Base-by-base conservation (phyloP, 2,888 invertebrate genomes). In the Drosophila barbarae region DNA sequence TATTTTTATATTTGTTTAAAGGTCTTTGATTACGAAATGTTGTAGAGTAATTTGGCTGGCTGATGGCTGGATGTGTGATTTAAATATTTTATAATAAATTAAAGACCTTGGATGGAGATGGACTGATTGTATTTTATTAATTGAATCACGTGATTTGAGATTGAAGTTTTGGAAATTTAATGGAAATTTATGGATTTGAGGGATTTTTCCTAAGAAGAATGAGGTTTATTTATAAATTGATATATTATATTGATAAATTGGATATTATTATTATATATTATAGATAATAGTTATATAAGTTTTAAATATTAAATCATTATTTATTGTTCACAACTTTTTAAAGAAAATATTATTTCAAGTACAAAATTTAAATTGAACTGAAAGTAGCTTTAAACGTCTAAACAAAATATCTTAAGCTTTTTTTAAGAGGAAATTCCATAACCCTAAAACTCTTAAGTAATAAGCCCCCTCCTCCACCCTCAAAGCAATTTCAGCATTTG, bases 1-100 rank as follows among this genome's bases (percentile, higher is more conserved):
- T 39, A 70, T 68, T 67, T 67, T 67, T 42, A 69, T 69, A 60
- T 69, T 68, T 60, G 52, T 32, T 58, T 42, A 60, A 69, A 69
- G 69, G 69, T 69, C 67, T 69, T 53, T 50, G 49, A 50, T 70
- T 60, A 69, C 36, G 52, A 51, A 44, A 63, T 63, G 12, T 46
- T 12, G 23, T 54, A 49, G 32, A n/a, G 21, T 23, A 28, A n/a
- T 30, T 26, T 23, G 18, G 13, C 10, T 8, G 5, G 9, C n/a
- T 41, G 23, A 3, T 3, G 5, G n/a, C 21, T 23, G 54, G 32
- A 39, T 3, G 32, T 32, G 34, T 26, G 61, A 41, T 47, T 60
- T 60, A 34, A 61, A 30, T 12, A 15, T 34, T n/a, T 32, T 60
- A 28, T 13, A 56, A 30, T n/a, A 50, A n/a, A 18, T 9, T 9